Base-by-base conservation (phyloP, 2,113 vertebrate genomes). In the Pollachius pollachius region DNA sequence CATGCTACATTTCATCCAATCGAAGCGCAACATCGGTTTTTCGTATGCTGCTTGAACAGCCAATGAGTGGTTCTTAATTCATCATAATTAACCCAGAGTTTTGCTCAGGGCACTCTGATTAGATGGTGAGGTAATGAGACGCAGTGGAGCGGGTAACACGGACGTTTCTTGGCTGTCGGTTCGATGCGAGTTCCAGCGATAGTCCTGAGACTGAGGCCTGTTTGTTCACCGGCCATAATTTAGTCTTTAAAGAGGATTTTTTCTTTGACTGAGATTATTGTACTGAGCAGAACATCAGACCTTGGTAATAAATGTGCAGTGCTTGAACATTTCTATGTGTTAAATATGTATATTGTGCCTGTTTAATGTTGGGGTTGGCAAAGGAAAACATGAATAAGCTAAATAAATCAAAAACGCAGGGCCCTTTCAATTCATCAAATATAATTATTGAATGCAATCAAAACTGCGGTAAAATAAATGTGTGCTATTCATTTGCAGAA, bases 81-180 rank as follows among this genome's bases (percentile, higher is more conserved):
- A 76, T 89, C 82, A 85, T 77, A 60, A 78, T 89, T 86, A 85
- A 83, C 65, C 71, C 21, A 6, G 74, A 56, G 59, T 78, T 83
- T 84, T 77, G 68, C 81, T 67, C 73, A 76, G 67, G 78, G 77
- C 52, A 82, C 66, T 59, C 76, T 78, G 75, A 81, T 87, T 80
- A 78, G 73, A 68, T 71, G 74, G 62, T 78, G 74, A 67, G 70
- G 77, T 85, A 87, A 85, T 80, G 83, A 86, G 84, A 81, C 79
- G 66, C 62, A 69, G 70, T 59, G 15, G 70, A 74, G 74, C 23
- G 34, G 62, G 64, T 69, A 78, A 77, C 63, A 62, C 52, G 37
- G 54, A 71, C 77, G 81, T 85, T 67, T 21, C 64, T 48, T 77
- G 34, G 16, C 18, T 74, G 74, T 72, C 74, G 83, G 85, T 85